Conservation (phyloP, 2,797 vertebrate species). For the Sphenopsis melanotis region DNA sequence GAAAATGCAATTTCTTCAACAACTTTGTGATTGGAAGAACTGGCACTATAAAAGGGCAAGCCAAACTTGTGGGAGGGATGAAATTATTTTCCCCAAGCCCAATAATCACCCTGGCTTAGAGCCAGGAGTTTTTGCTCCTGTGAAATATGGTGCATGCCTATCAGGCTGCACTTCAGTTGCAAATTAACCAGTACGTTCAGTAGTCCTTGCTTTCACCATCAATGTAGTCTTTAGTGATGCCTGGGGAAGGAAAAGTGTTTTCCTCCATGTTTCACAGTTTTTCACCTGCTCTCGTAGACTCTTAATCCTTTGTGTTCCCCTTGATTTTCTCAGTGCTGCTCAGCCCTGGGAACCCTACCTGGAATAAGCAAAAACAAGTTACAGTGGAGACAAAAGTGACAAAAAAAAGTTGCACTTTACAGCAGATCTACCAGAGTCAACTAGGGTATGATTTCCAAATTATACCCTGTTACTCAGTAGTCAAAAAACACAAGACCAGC, state of each 20-base stretch:
- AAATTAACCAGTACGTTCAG: neutral
- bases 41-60: neutral
- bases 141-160: accelerated
- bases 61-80: neutral
- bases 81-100: neutral
- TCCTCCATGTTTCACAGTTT: neutral
- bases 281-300: neutral
- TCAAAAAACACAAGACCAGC: neutral
- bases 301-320: neutral
- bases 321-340: neutral
- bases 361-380: neutral
- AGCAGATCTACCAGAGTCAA: neutral
- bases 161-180: neutral
- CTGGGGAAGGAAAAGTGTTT: neutral
- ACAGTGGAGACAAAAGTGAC: neutral
- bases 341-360: neutral
- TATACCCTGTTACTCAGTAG: neutral
- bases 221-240: neutral
- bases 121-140: neutral
- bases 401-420: neutral
- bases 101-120: neutral
- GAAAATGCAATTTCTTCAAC: neutral
- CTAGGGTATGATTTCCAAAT: neutral
- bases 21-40: neutral
- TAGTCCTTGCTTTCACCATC: neutral